Conservation (phyloP, 2,113 vertebrate genomes). For the Narcine bancroftii region DNA sequence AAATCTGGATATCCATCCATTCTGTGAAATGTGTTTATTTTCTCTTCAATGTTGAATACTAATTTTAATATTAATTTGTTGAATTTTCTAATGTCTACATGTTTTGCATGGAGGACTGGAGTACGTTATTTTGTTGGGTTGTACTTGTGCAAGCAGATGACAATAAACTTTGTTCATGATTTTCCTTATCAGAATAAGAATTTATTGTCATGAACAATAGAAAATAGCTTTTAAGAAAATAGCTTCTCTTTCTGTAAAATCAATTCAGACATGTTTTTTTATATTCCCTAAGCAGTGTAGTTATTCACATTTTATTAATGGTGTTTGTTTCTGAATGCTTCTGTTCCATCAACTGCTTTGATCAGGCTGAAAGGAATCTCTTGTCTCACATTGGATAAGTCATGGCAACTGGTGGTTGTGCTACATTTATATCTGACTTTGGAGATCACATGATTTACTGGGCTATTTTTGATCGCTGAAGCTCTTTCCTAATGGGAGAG, state of each 20-base stretch:
- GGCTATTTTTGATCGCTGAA: not conserved
- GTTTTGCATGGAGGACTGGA: too few relatives aligned
- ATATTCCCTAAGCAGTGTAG: not conserved
- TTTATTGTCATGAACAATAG: too few relatives aligned
- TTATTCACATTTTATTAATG: not conserved
- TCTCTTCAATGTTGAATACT: not conserved
- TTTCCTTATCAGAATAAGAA: too few relatives aligned
- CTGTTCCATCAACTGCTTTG: not conserved
- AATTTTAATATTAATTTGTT: not conserved
- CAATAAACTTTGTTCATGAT: not conserved
- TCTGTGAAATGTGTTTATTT: too few relatives aligned
- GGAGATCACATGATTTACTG: not conserved
- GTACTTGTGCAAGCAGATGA: too few relatives aligned
- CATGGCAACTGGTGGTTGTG: not conserved
- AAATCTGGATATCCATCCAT: not conserved
- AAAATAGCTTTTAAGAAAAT: too few relatives aligned
- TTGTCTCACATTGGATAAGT: constrained; percentile 11
- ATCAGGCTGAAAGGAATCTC: not conserved
- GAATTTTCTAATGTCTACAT: too few relatives aligned
- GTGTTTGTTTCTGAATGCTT: not conserved
- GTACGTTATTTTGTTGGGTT: too few relatives aligned
- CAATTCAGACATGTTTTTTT: not conserved
- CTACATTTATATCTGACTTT: not conserved
- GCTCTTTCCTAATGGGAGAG: not conserved
- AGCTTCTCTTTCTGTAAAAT: not conserved